Evolutionary conservation across 1,140 invertebrate genomes (phyloP).

Genomic region (Megathymus violae): DNA sequence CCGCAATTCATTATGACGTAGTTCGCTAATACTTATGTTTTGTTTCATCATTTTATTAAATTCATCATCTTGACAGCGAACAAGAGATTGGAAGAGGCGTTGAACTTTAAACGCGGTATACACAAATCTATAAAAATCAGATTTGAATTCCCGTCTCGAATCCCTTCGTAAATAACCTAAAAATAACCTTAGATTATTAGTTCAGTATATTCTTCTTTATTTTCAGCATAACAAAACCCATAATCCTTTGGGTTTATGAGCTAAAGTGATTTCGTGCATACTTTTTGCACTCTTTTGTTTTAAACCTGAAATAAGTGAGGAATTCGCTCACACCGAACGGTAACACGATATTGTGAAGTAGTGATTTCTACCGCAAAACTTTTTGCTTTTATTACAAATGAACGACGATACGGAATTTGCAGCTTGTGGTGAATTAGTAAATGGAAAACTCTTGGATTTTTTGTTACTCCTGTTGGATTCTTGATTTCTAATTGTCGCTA

Average conservation of each 20-base stretch:
- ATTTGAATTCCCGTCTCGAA: conserved; percentile 22
- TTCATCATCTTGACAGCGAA: background rate
- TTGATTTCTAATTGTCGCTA: too few species aligned
- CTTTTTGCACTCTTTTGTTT: conserved; percentile 39
- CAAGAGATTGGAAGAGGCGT: background rate
- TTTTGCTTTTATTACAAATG: background rate
- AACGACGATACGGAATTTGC: background rate
- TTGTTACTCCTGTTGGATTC: too few species aligned
- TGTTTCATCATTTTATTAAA: background rate
- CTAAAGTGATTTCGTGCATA: conserved; percentile 36
- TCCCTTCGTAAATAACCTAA: conserved; percentile 21
- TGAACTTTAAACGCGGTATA: background rate
- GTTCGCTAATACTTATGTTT: background rate
- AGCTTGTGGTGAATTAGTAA: too few species aligned
- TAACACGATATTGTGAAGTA: conserved; percentile 10
- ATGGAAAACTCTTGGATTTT: too few species aligned
- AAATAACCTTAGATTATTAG: conserved; percentile 6
- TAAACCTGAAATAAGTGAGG: conserved; percentile 35
- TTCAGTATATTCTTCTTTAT: conserved; percentile 12
- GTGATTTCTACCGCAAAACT: conserved; percentile 6
- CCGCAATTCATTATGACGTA: background rate
- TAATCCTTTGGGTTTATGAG: conserved; percentile 5
- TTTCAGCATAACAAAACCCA: background rate
- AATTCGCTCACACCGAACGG: conserved; percentile 21
- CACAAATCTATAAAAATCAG: conserved; percentile 27